Percentiles rank a stretch among this genome's conserved stretches.
Conservation (phyloP, 2,797 vertebrate genomes). For the Bovichtus variegatus region DNA sequence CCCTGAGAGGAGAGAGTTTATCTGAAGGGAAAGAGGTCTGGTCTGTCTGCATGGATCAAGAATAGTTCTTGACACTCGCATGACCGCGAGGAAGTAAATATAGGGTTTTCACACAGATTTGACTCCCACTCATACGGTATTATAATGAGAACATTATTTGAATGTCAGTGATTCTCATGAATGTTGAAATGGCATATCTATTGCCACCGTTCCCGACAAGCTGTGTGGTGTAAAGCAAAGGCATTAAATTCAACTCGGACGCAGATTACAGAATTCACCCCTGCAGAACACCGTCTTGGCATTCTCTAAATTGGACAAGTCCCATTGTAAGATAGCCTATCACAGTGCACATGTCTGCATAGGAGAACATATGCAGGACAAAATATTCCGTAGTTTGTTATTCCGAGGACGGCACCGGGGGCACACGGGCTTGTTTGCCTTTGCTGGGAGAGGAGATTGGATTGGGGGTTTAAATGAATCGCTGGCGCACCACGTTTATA, state of each 20-base stretch:
- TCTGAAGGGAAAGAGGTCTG: constrained; percentile 14
- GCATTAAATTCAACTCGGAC: constrained; percentile 80
- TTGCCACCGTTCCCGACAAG: constrained; percentile 75
- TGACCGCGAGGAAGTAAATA: constrained; percentile 59
- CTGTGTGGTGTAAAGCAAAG: constrained; percentile 74
- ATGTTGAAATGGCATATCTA: constrained; percentile 84
- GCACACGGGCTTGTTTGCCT: constrained; percentile 89
- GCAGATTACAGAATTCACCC: constrained; percentile 84
- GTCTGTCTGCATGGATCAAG: constrained; percentile 47
- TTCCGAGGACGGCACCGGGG: constrained; percentile 84
- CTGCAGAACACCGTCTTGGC: constrained; percentile 79
- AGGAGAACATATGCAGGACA: constrained; percentile 87
- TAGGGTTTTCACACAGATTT: constrained; percentile 65
- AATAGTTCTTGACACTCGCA: constrained; percentile 49
- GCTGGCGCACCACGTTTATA: constrained; percentile 88
- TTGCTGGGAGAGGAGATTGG: constrained; percentile 88
- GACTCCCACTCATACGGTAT: constrained; percentile 68
- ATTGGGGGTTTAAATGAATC: constrained; percentile 89
- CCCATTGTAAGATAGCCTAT: constrained; percentile 82
- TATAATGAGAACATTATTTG: constrained; percentile 84
- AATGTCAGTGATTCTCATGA: constrained; percentile 87
- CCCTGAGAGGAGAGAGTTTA: constrained; percentile 15
- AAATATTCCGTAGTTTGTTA: constrained; percentile 89
- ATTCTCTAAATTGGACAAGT: constrained; percentile 87
- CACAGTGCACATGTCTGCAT: constrained; percentile 80